A percentile compares a stretch with the other conserved stretches of the same genome.
Evolutionary conservation across 53 echinoderm and acorn worm species (phyloP).

Genomic region (Echinometra lucunter): DNA sequence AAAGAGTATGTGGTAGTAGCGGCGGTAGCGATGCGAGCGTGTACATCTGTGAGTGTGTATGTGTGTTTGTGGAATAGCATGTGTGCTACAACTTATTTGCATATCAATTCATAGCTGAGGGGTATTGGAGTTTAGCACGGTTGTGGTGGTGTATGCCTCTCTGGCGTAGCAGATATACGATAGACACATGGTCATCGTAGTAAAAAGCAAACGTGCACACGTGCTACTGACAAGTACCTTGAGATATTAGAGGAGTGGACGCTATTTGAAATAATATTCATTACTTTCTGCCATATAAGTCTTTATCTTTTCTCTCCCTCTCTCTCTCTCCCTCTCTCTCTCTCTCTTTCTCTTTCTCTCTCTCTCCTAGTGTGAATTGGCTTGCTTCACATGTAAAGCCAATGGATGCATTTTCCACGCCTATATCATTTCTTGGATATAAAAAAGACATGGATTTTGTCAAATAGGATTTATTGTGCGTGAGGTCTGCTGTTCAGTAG

Average conservation of each 20-base stretch:
- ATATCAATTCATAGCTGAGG: conserved; percentile 47
- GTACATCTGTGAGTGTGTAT: conserved; percentile 9
- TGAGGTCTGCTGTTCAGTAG: no score
- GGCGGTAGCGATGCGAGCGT: background rate
- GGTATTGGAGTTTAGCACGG: background rate
- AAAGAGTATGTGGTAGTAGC: background rate
- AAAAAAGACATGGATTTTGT: no score
- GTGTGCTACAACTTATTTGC: conserved; percentile 61
- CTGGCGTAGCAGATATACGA: background rate
- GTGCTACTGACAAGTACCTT: background rate
- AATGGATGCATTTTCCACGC: no score
- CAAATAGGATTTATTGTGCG: no score
- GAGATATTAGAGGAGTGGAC: background rate
- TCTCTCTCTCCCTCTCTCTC: background rate
- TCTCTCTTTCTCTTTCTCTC: no score
- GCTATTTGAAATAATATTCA: background rate
- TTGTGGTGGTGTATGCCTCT: background rate
- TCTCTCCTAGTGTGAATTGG: no score
- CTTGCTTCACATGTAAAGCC: no score
- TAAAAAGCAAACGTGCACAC: background rate
- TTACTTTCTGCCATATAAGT: no score
- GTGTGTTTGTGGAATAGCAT: conserved; percentile 3
- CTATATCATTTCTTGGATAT: no score
- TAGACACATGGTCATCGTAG: background rate
- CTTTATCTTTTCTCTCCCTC: background rate